A percentile compares a stretch with the other conserved stretches of the same genome.
Conservation (phyloP, 2,888 invertebrate genomes). For the Hecatera dysodea region DNA sequence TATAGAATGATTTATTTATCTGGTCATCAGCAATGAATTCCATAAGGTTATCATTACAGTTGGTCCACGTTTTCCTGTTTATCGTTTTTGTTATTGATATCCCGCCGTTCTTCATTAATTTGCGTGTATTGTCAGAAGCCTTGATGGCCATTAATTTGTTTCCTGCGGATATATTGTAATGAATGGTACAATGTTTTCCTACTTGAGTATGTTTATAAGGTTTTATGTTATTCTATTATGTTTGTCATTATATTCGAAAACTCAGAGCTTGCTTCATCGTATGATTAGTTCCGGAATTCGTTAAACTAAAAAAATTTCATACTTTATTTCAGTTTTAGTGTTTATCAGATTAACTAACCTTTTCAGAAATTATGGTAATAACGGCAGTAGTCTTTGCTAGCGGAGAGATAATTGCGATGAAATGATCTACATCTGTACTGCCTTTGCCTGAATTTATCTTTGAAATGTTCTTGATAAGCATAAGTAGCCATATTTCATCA, state of each 20-base stretch:
- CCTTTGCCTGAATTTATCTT: too few relatives aligned
- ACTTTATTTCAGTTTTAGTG: too few relatives aligned
- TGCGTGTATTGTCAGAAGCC: constrained; percentile 11
- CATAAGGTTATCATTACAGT: constrained; percentile 3
- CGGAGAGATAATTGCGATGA: too few relatives aligned
- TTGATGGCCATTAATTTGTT: constrained; percentile 34
- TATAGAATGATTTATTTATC: neutral
- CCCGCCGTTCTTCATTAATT: constrained; percentile 29
- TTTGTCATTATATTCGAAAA: neutral
- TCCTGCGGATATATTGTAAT: constrained; percentile 32
- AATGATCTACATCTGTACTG: too few relatives aligned
- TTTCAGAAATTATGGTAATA: too few relatives aligned
- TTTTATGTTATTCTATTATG: neutral
- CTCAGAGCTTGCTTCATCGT: too few relatives aligned
- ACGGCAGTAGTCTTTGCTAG: too few relatives aligned
- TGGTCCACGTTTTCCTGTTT: constrained; percentile 19
- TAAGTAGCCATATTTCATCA: too few relatives aligned
- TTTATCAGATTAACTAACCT: too few relatives aligned
- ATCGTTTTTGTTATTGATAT: constrained; percentile 37
- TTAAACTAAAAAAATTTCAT: too few relatives aligned
- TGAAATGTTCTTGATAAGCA: too few relatives aligned
- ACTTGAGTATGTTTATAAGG: neutral
- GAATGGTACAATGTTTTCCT: constrained; percentile 2
- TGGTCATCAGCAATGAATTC: neutral
- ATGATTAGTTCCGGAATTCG: too few relatives aligned